phyloP scores from a whole-genome alignment of 2,113 vertebrate genomes.

The Rutilus rutilus region DNA sequence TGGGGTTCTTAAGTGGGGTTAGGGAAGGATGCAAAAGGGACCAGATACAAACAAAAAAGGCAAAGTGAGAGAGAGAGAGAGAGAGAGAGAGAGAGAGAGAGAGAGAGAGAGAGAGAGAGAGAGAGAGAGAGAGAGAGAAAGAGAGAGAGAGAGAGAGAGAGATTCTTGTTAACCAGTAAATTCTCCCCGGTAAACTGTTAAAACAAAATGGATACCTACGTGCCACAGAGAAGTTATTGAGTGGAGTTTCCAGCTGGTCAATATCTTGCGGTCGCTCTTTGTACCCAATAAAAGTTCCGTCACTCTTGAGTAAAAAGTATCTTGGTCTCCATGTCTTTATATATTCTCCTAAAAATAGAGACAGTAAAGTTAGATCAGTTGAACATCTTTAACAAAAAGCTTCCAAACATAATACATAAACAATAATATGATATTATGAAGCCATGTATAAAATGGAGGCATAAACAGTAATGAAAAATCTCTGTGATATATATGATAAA shows the following conservation, averaged over 20 bases:
- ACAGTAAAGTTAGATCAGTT: neutral
- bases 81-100: no score
- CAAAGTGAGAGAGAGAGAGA: no score
- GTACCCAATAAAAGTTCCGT: constrained; percentile 96
- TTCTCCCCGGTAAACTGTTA: neutral
- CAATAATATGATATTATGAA: neutral
- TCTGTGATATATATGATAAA: neutral
- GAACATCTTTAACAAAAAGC: neutral
- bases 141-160: no score
- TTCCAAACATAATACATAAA: neutral
- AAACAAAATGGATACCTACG: constrained; percentile 79
- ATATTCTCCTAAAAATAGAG: constrained; percentile 86
- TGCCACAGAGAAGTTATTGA: constrained; percentile 99
- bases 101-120: no score
- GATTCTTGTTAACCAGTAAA: no score
- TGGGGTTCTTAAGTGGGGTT: neutral
- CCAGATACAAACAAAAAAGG: no score
- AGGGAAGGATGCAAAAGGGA: neutral
- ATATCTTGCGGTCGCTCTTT: constrained; percentile 96
- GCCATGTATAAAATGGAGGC: neutral
- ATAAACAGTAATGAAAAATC: neutral
- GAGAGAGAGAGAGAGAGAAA: no score
- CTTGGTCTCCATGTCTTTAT: constrained; percentile 97
- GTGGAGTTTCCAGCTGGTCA: constrained; percentile 91
- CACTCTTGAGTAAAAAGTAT: constrained; percentile 95